Conservation (phyloP, 2,797 vertebrate species). For the Cercopithecus neglectus region DNA sequence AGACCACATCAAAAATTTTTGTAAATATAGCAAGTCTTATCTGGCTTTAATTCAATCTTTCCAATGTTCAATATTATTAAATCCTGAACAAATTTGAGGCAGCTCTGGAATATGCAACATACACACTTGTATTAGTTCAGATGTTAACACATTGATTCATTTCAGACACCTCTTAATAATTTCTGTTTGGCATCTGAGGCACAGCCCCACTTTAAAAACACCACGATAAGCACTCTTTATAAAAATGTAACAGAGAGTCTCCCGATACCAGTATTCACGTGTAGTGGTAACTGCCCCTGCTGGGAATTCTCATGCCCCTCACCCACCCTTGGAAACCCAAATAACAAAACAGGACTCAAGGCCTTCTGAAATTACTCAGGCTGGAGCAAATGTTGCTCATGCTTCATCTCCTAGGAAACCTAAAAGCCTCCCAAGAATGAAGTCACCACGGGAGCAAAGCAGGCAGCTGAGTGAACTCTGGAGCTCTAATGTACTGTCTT, state of each 20-base stretch:
- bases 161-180: background rate
- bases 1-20: background rate
- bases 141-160: background rate
- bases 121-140: background rate
- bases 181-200: constrained; percentile 12
- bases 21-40: background rate
- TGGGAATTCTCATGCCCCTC: constrained; percentile 84
- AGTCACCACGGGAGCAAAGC: constrained; percentile 72
- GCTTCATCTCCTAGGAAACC: constrained; percentile 87
- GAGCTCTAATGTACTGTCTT: constrained; percentile 79
- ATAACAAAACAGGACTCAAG: constrained; percentile 81
- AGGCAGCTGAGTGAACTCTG: constrained; percentile 63
- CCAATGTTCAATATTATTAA: background rate
- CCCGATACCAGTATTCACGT: constrained; percentile 51
- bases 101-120: background rate
- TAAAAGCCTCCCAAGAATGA: constrained; percentile 87
- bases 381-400: constrained; percentile 79
- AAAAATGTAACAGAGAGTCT: constrained; percentile 1
- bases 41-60: background rate
- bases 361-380: constrained; percentile 80
- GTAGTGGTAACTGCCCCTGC: constrained; percentile 65
- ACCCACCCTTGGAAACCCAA: constrained; percentile 81
- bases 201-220: constrained; percentile 24
- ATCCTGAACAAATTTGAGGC: background rate
- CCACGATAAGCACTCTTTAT: background rate